Evolutionary conservation across 2,888 invertebrate species (phyloP), one percentile per base, ranked within the genome.

Genomic region (Philereme vetulata): DNA sequence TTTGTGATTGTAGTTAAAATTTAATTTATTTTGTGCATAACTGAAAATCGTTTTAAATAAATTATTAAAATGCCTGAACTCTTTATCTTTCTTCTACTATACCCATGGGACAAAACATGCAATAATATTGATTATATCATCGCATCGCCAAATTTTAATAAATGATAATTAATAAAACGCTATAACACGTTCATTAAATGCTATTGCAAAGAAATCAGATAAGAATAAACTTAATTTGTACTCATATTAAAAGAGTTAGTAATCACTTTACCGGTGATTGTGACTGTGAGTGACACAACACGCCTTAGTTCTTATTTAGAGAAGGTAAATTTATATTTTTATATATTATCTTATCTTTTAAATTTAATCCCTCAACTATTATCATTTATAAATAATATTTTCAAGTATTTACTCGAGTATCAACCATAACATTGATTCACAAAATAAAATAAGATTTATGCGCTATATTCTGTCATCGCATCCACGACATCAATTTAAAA

Each of bases 1-100:
- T 69, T 74, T 86, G 77, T 86, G 66, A 78, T 48, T 4, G 5
- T 34, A 21, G 9, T 21, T 42, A 42, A 52, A 1, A 10, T 10
- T 32, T 42, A 46, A 43, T 44, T 8, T 49, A 54, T 52, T 52
- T 52, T n/a, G 46, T 33, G 5, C 35, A 4, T 21, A 2, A 21
- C 21, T 21, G 21, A 8, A 7, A 34, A 4, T 34, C 43, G 3
- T 32, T 10, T 10, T 42, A 4, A 43, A 34, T 42, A 42, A 50
- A 33, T 40, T 47, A 35, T 47, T 35, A 47, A 47, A 46, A 51
- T 42, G 38, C 38, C 5, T 21, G 1, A 21, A 21, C 21, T 1
- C 21, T 21, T n/a, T n/a, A n/a, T n/a, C 21, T 21, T 21, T 21
- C 21, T 21, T 21, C 21, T 21, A 21, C 21, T 1, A 1, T 21